These are phyloP conservation scores for Corydoras sp. DNA, from an alignment of 2,113 vertebrate species.

Conservation along the genomic window DNA sequence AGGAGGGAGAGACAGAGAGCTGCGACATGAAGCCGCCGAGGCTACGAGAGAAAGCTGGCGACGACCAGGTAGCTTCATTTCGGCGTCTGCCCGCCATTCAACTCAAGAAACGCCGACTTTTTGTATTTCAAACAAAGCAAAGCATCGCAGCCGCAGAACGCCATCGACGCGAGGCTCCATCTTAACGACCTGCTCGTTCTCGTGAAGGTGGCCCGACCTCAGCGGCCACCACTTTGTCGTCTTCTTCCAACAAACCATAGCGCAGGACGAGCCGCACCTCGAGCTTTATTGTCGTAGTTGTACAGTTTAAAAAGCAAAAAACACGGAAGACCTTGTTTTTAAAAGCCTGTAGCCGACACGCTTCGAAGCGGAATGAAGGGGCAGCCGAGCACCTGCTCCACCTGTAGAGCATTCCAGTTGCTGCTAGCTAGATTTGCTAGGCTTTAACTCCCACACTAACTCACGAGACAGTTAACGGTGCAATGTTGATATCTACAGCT, in stretches of 20 bases:
- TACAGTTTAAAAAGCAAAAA: constrained; percentile 56
- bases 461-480: constrained; percentile 58
- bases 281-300: constrained; percentile 63
- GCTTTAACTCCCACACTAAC: constrained; percentile 33
- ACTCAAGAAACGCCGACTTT: constrained; percentile 64
- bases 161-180: constrained; percentile 58
- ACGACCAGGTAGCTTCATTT: constrained; percentile 58
- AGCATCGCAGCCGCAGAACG: constrained; percentile 55
- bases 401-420: constrained; percentile 63
- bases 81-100: constrained; percentile 80
- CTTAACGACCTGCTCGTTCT: constrained; percentile 53
- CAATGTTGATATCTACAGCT: constrained; percentile 62
- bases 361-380: constrained; percentile 59
- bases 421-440: constrained; percentile 58
- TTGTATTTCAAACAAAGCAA: constrained; percentile 31
- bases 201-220: constrained; percentile 62
- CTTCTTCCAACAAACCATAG: constrained; percentile 48
- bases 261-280: constrained; percentile 59
- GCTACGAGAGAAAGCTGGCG: constrained; percentile 36
- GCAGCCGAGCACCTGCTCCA: constrained; percentile 64
- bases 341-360: constrained; percentile 35
- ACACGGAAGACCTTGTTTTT: constrained; percentile 38
- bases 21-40: constrained; percentile 57
- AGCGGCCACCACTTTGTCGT: constrained; percentile 58
- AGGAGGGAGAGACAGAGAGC: constrained; percentile 67